These are phyloP conservation scores for Anoplopoma fimbria DNA, from an alignment of 2,113 vertebrate genomes.

Conservation along the genomic window DNA sequence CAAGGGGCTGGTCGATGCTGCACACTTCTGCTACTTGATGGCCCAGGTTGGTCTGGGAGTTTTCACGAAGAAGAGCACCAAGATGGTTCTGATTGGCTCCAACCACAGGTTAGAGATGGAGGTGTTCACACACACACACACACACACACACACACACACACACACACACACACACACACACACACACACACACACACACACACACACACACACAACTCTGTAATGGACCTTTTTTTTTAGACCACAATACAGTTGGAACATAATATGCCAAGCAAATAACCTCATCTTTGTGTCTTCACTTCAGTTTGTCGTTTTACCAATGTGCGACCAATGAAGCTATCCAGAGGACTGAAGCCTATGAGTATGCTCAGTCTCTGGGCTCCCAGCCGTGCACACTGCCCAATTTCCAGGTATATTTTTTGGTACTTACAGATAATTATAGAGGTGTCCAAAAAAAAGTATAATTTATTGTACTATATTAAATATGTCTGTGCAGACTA, in stretches of 20 bases:
- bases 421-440: background rate
- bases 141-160: background rate
- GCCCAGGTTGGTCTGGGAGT: slow-evolving; percentile 94
- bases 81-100: slow-evolving; percentile 95
- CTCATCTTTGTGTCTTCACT: background rate
- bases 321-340: slow-evolving; percentile 96
- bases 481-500: background rate
- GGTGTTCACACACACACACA: background rate
- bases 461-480: background rate
- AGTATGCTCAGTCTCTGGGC: slow-evolving; percentile 94
- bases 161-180: background rate
- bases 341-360: slow-evolving; percentile 96
- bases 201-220: background rate
- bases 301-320: slow-evolving; percentile 89
- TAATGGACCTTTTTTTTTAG: background rate
- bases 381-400: slow-evolving; percentile 88
- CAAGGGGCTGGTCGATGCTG: slow-evolving; percentile 93
- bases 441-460: background rate
- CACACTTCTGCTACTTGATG: slow-evolving; percentile 99
- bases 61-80: slow-evolving; percentile 94
- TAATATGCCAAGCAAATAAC: background rate
- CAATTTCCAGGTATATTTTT: slow-evolving; percentile 90
- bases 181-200: background rate
- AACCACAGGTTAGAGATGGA: slow-evolving; percentile 90
- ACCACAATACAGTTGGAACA: background rate